These are phyloP conservation scores for Thysanoteuthis rhombus DNA, from an alignment of 2,888 invertebrate genomes.

Conservation along the genomic window DNA sequence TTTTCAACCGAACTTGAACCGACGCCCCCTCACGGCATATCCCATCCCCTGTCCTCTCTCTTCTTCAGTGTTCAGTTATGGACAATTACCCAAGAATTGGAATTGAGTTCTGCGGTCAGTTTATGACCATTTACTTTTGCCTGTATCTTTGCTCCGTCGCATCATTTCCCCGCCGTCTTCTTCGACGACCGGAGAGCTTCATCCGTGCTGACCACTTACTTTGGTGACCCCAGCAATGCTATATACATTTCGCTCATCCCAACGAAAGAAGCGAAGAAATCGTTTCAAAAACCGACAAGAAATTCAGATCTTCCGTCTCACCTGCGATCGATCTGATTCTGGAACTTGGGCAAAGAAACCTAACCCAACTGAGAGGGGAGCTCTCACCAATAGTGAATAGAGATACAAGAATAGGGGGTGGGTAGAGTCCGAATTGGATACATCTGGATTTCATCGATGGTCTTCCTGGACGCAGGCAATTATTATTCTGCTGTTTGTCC, in stretches of 20 bases:
- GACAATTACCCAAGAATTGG: not conserved
- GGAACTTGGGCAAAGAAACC: not conserved
- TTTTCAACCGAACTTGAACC: not conserved
- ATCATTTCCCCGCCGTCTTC: not conserved
- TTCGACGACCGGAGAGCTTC: not conserved
- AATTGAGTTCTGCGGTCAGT: not conserved
- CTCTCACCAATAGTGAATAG: not conserved
- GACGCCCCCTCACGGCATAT: not conserved
- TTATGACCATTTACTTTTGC: too few relatives aligned
- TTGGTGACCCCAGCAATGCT: not conserved
- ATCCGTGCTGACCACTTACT: not conserved
- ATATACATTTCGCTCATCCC: not conserved
- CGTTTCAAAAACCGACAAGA: not conserved
- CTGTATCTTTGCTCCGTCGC: not conserved
- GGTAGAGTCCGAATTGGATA: not conserved
- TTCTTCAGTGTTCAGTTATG: not conserved
- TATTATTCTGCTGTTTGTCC: not conserved
- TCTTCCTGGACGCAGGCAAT: not conserved
- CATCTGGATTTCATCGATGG: not conserved
- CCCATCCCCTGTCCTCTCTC: not conserved
- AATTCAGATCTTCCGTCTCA: not conserved
- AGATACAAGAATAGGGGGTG: not conserved
- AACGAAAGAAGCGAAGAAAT: not conserved
- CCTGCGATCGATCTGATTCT: not conserved
- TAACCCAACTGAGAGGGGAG: not conserved